Evolutionary conservation across 92 coral and sea anemone species (phyloP).

Genomic region (Siderastrea radians): DNA sequence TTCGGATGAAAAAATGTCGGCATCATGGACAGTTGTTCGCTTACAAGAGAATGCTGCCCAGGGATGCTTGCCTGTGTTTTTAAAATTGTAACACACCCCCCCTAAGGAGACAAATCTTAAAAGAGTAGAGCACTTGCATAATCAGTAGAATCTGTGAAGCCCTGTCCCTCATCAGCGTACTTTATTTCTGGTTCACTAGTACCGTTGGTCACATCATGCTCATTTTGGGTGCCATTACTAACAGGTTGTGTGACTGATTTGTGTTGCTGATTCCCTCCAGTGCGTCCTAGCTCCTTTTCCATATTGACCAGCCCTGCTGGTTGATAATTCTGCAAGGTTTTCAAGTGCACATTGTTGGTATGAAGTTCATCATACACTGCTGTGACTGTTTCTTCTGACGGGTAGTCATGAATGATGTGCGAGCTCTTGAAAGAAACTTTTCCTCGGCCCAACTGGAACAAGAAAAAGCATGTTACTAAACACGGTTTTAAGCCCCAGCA

Average conservation of each 20-base stretch:
- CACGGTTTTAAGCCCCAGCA: neutral
- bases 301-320: conserved; percentile 65
- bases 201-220: neutral
- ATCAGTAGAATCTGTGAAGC: conserved; percentile 85
- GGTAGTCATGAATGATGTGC: conserved; percentile 83
- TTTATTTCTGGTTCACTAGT: conserved; percentile 56
- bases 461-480: neutral
- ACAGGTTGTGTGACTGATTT: neutral
- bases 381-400: conserved; percentile 70
- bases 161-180: conserved; percentile 89
- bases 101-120: conserved; percentile 14
- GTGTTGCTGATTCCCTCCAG: conserved; percentile 1
- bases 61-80: no score
- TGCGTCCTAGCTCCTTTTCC: conserved; percentile 48
- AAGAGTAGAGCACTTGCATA: conserved; percentile 91
- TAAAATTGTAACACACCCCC: no score
- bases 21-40: no score
- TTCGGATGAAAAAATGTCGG: no score
- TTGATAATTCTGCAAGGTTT: conserved; percentile 76
- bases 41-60: no score
- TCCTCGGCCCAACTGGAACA: conserved; percentile 25
- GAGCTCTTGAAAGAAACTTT: conserved; percentile 55
- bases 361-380: conserved; percentile 65
- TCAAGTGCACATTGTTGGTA: conserved; percentile 42
- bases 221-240: neutral